A percentile compares a stretch with the other conserved stretches of the same genome.
phyloP scores from a whole-genome alignment of 1,140 invertebrate genomes.

The Drosophila subpulchrella region DNA sequence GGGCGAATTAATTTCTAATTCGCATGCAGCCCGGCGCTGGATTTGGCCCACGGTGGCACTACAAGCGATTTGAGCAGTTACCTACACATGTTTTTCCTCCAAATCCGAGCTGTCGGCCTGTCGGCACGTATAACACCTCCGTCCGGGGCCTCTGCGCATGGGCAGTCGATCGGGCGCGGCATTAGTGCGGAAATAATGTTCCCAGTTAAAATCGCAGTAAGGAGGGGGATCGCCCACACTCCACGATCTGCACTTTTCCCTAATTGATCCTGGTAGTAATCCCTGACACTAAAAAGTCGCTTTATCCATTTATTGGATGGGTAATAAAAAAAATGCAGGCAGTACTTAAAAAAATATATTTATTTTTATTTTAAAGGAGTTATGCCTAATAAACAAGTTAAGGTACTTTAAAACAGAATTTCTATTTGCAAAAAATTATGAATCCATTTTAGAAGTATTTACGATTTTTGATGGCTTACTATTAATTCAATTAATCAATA shows the following conservation, averaged over 20 bases:
- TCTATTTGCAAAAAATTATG: too few species aligned
- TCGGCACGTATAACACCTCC: constrained; percentile 67
- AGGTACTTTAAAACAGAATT: too few species aligned
- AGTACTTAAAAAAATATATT: too few species aligned
- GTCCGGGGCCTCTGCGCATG: constrained; percentile 34
- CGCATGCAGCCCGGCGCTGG: constrained; percentile 70
- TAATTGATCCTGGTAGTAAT: constrained; percentile 17
- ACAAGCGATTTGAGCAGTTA: constrained; percentile 75
- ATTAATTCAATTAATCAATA: too few species aligned
- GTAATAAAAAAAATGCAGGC: too few species aligned
- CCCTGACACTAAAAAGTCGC: constrained; percentile 1
- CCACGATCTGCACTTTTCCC: constrained; percentile 18
- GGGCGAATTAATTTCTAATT: constrained; percentile 82
- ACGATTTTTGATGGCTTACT: too few species aligned
- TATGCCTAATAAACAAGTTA: too few species aligned
- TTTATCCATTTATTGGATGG: neutral
- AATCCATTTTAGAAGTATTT: too few species aligned
- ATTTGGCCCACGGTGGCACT: constrained; percentile 36
- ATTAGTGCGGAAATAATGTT: constrained; percentile 45
- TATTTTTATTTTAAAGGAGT: too few species aligned
- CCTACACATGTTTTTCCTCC: constrained; percentile 80
- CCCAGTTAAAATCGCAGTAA: constrained; percentile 5
- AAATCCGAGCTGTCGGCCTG: constrained; percentile 73
- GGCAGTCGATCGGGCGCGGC: constrained; percentile 29
- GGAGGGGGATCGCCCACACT: constrained; percentile 8